Evolutionary conservation across 2,888 invertebrate species (phyloP).

Genomic region (Clanis bilineata): DNA sequence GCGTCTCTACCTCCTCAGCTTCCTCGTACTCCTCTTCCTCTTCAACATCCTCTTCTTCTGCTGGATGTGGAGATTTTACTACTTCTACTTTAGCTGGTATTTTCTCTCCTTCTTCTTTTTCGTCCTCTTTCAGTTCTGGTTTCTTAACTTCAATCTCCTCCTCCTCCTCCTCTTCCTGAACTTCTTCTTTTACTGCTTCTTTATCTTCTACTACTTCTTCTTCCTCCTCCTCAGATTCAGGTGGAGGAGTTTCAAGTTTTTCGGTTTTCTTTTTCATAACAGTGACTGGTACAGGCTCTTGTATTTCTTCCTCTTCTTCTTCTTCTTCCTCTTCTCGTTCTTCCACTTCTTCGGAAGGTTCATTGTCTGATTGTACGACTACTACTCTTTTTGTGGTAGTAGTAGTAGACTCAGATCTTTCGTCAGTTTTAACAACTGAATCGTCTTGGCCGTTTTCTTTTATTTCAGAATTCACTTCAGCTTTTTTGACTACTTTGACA

Average conservation of each 20-base stretch:
- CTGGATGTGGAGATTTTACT: slow-evolving; percentile 9
- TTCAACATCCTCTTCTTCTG: background rate
- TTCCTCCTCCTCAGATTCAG: slow-evolving; percentile 20
- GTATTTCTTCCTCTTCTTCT: slow-evolving; percentile 41
- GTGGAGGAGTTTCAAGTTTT: slow-evolving; percentile 24
- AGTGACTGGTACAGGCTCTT: slow-evolving; percentile 40
- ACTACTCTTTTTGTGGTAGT: slow-evolving; percentile 62
- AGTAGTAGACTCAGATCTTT: slow-evolving; percentile 57
- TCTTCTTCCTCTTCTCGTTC: slow-evolving; percentile 45
- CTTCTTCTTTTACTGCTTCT: slow-evolving; percentile 16
- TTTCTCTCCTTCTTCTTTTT: slow-evolving; percentile 36
- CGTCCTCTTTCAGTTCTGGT: slow-evolving; percentile 27
- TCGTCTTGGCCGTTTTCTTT: slow-evolving; percentile 44
- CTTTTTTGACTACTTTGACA: slow-evolving; percentile 27
- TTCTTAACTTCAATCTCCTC: slow-evolving; percentile 21
- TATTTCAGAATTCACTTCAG: slow-evolving; percentile 29
- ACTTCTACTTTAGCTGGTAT: slow-evolving; percentile 23
- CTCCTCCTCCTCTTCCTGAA: slow-evolving; percentile 21
- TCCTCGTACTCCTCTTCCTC: slow-evolving; percentile 26
- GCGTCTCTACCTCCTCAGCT: slow-evolving; percentile 29
- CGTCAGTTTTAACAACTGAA: slow-evolving; percentile 56
- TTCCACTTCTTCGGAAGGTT: slow-evolving; percentile 46
- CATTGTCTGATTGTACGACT: slow-evolving; percentile 46
- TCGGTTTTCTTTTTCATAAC: slow-evolving; percentile 35
- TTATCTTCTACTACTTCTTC: slow-evolving; percentile 20